Evolutionary conservation across 2,797 vertebrate genomes (phyloP).

Genomic region (Malurus splendens): DNA sequence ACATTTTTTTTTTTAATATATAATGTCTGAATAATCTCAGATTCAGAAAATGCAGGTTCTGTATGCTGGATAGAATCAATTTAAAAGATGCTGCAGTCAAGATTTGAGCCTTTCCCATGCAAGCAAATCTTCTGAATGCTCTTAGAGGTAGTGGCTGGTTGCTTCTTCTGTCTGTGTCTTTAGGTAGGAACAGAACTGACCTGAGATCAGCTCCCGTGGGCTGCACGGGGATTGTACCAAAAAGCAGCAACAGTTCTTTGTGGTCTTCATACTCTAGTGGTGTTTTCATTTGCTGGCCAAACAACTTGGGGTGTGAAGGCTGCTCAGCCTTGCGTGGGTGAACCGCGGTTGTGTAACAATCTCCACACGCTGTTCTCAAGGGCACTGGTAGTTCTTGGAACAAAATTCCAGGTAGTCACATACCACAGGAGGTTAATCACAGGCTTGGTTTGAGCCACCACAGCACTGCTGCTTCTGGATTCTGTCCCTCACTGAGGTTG

Average conservation of each 20-base stretch:
- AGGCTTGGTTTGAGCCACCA: not conserved
- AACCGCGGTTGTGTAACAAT: not conserved
- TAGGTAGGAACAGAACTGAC: not conserved
- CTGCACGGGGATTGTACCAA: not conserved
- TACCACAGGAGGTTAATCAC: not conserved
- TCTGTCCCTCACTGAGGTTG: not conserved
- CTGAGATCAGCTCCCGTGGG: not conserved
- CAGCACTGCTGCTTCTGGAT: not conserved
- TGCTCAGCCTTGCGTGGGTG: not conserved
- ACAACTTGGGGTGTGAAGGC: not conserved
- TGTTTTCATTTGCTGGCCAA: not conserved
- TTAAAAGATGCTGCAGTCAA: not conserved
- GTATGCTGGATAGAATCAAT: not conserved
- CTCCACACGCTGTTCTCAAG: not conserved
- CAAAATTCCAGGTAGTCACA: not conserved
- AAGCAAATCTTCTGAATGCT: not conserved
- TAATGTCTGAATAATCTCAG: not conserved
- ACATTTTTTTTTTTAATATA: accelerated
- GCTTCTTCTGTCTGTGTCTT: accelerated
- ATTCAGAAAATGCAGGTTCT: not conserved
- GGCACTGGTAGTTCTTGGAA: not conserved
- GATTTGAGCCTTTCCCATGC: not conserved
- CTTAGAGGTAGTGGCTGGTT: not conserved
- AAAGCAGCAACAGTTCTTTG: not conserved
- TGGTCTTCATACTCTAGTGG: not conserved